Evolutionary conservation across 2,797 vertebrate genomes (phyloP), one percentile per base, ranked within the genome.

Genomic region (Vespertilio murinus): DNA sequence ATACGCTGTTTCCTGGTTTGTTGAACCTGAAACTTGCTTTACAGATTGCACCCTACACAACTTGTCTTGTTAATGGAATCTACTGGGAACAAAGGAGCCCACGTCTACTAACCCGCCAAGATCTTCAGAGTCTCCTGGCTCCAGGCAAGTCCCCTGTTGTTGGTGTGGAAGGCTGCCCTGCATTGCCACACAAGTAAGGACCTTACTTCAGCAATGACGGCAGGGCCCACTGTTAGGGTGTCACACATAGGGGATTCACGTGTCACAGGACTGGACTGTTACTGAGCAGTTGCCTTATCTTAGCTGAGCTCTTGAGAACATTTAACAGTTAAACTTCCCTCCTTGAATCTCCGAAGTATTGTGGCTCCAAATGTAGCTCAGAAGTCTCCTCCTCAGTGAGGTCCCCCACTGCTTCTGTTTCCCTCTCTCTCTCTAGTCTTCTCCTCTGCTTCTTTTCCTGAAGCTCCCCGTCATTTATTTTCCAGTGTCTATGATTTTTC

Each of bases 51-150:
- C 99, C 99, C 0, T 99, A 99, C 95, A 99, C 99, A 35, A 99
- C 98, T 70, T 99, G 99, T 90, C 98, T 99, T 95, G 98, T 99
- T 96, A 99, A 99, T 13, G 99, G 99, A 10, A 99, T 99, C 94
- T 99, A 99, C 97, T 99, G 99, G 99, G 99, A 99, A 35, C 99
- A 98, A 54, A 98, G 99, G n/a, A 99, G 98, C 11, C 99, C 99
- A 23, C 98, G 99, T 67, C 98, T 99, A 28, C 98, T 99, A 49
- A 98, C 98, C 25, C 98, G 99, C 20, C 97, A 98, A 35, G 99
- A 99, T 45, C 98, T 98, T 83, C 99, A 99, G 96, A 98, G 98
- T 90, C 98, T 99, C 49, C 98, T 99, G 49, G 97, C 97, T 82
- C 98, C 99, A 0, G 52, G 98, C 45, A 99, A 98, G 73, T 84